These are phyloP conservation scores for Pipistrellus nathusii DNA, from an alignment of 2,797 vertebrate species.

Conservation along the genomic window DNA sequence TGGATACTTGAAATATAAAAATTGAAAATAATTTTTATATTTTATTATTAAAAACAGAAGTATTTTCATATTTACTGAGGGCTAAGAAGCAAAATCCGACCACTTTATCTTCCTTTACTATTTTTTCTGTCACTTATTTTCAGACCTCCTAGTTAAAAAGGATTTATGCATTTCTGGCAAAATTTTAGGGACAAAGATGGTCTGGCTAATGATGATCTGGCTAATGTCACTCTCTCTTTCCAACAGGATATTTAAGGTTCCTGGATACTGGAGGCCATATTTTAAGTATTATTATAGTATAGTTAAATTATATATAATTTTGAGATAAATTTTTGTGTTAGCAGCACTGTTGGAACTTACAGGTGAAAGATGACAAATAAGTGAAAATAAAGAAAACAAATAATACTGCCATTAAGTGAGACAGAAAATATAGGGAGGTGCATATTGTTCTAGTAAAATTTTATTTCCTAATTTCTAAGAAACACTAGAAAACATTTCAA, in stretches of 20 bases:
- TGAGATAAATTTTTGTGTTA: background rate
- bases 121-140: background rate
- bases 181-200: constrained; percentile 1
- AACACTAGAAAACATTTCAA: constrained; percentile 17
- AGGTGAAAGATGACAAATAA: background rate
- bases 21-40: background rate
- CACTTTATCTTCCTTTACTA: background rate
- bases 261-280: background rate
- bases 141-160: background rate
- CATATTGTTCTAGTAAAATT: constrained; percentile 24
- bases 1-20: constrained; percentile 17
- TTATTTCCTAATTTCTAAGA: constrained; percentile 41
- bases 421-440: background rate
- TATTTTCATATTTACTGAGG: background rate
- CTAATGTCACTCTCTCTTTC: background rate
- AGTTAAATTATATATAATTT: constrained; percentile 20
- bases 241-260: constrained; percentile 20
- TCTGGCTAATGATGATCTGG: background rate
- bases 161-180: background rate
- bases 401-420: constrained; percentile 18
- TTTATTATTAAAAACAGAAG: background rate
- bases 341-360: constrained; percentile 1
- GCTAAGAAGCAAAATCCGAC: background rate
- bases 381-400: background rate
- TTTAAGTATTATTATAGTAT: background rate